Evolutionary conservation across 2,888 invertebrate species (phyloP).

Genomic region (Slavum lentiscoides): DNA sequence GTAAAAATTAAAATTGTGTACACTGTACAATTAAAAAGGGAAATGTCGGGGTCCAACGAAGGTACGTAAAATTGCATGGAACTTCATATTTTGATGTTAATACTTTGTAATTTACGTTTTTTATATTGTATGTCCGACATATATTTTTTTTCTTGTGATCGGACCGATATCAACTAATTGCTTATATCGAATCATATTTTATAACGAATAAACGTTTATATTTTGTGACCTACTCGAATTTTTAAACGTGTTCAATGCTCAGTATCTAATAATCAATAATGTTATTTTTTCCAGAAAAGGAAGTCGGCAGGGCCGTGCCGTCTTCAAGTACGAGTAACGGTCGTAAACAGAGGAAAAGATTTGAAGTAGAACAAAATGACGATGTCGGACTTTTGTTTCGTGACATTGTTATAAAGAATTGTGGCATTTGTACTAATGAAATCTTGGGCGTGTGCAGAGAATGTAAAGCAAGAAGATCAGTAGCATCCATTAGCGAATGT

Average conservation of each 20-base stretch:
- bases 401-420: conserved; percentile 99
- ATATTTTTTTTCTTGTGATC: conserved; percentile 54
- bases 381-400: conserved; percentile 99
- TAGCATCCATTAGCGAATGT: conserved; percentile 96
- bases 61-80: too few relatives aligned
- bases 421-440: conserved; percentile 99
- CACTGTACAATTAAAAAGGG: too few relatives aligned
- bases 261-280: too few relatives aligned
- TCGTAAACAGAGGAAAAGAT: conserved; percentile 87
- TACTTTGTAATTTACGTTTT: too few relatives aligned
- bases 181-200: too few relatives aligned
- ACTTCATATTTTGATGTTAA: too few relatives aligned
- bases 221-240: conserved; percentile 62
- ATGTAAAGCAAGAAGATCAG: conserved; percentile 97
- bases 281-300: conserved; percentile 66
- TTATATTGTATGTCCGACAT: too few relatives aligned
- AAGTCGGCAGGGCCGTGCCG: conserved; percentile 84
- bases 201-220: conserved; percentile 60
- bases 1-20: too few relatives aligned
- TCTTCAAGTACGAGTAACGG: conserved; percentile 81
- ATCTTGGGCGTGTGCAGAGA: conserved; percentile 99
- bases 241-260: too few relatives aligned
- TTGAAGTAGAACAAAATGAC: conserved; percentile 99
- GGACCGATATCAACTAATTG: too few relatives aligned
- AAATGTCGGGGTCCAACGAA: too few relatives aligned